Percentiles rank a stretch among this genome's conserved stretches.
Conservation (phyloP, 2,888 invertebrate genomes). For the Cosmia pyralina region DNA sequence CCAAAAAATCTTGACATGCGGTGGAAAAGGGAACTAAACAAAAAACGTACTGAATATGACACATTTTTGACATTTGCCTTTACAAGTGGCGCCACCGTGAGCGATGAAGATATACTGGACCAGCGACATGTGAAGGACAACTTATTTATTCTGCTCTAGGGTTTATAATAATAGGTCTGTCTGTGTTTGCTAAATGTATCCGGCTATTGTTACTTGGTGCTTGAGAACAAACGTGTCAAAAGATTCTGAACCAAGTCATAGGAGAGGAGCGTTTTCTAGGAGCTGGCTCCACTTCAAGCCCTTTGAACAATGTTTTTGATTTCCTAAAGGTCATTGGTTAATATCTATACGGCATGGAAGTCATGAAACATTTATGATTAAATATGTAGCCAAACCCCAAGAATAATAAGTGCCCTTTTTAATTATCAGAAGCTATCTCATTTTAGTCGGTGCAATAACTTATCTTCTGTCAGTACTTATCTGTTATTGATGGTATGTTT, state of each 20-base stretch:
- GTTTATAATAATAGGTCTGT: neutral
- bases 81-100: neutral
- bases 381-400: neutral
- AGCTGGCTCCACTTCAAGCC: neutral
- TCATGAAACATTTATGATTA: neutral
- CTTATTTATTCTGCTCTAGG: neutral
- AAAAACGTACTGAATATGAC: neutral
- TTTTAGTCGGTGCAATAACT: neutral
- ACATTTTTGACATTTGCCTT: neutral
- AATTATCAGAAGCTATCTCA: neutral
- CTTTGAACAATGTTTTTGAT: neutral
- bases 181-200: conserved; percentile 29
- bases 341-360: neutral
- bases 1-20: conserved; percentile 21
- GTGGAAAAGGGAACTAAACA: neutral
- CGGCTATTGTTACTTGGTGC: conserved; percentile 21
- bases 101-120: neutral
- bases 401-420: neutral
- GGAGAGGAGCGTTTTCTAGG: neutral
- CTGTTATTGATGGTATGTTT: no score
- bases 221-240: neutral
- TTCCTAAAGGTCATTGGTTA: neutral
- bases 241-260: conserved; percentile 3
- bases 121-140: conserved; percentile 6
- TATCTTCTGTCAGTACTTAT: no score